phyloP scores from a whole-genome alignment of 1,140 invertebrate genomes.

The Conus ventricosus region DNA sequence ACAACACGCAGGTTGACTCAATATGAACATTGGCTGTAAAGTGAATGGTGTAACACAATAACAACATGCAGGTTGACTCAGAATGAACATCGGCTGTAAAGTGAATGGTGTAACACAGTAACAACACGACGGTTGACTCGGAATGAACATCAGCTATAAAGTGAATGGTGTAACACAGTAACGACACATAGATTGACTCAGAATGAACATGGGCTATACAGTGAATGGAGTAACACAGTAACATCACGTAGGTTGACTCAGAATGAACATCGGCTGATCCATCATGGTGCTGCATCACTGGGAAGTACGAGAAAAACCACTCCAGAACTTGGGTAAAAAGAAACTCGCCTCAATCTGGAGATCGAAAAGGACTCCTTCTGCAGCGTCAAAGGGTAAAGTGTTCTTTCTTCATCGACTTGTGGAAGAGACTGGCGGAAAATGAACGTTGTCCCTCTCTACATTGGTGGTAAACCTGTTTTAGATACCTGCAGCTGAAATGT shows the following conservation, averaged over 20 bases:
- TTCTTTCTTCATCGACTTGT: background rate
- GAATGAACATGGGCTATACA: background rate
- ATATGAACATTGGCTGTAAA: too few species aligned
- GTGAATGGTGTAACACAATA: too few species aligned
- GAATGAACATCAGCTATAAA: background rate
- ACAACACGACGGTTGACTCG: too few species aligned
- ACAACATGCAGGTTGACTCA: too few species aligned
- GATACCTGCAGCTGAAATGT: background rate
- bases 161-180: background rate
- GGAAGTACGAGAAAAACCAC: background rate
- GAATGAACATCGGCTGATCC: background rate
- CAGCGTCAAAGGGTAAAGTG: background rate
- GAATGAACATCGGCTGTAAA: too few species aligned
- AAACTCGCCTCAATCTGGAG: background rate
- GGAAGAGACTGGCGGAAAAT: background rate
- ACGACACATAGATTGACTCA: background rate
- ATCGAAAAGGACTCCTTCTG: background rate
- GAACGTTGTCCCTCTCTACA: background rate
- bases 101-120: too few species aligned
- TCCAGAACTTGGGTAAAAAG: background rate
- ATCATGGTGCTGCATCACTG: background rate
- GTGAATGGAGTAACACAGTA: background rate
- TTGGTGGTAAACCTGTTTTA: background rate
- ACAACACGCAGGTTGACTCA: too few species aligned
- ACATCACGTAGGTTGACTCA: background rate